Evolutionary conservation across 2,888 invertebrate genomes (phyloP).

Genomic region (Mamestra brassicae): DNA sequence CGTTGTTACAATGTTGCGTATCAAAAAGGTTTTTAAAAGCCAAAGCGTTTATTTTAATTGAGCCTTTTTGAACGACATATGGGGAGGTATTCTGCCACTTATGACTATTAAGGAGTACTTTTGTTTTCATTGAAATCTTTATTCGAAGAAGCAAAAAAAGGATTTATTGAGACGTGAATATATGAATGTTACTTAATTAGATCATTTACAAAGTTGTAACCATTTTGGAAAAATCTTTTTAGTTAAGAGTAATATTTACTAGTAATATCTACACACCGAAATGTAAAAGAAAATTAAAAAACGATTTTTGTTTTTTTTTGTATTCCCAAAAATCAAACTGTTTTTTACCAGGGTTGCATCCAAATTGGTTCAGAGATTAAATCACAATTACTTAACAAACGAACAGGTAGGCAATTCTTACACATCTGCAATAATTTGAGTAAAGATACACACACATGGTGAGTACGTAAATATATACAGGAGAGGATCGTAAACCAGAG

Average conservation of each 20-base stretch:
- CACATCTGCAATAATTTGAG: too few species aligned
- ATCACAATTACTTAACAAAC: background rate
- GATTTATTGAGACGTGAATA: too few species aligned
- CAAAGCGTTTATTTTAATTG: background rate
- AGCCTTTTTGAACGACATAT: background rate
- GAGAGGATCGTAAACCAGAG: background rate
- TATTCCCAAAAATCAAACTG: too few species aligned
- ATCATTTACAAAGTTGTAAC: too few species aligned
- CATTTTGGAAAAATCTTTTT: background rate
- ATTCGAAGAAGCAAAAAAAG: too few species aligned
- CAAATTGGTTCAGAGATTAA: background rate
- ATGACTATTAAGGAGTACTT: background rate
- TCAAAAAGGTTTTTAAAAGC: background rate
- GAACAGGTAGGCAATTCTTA: background rate
- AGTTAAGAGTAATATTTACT: background rate
- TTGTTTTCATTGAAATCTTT: too few species aligned
- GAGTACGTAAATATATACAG: background rate
- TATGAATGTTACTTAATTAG: too few species aligned
- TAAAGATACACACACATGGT: too few species aligned
- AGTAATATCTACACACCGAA: too few species aligned
- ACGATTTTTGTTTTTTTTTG: too few species aligned
- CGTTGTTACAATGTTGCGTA: slow-evolving; percentile 53
- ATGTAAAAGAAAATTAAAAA: too few species aligned
- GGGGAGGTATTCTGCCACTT: background rate
- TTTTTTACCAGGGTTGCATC: background rate